These are phyloP conservation scores for Centrocercus urophasianus DNA, from an alignment of 2,113 vertebrate genomes.

Conservation along the genomic window DNA sequence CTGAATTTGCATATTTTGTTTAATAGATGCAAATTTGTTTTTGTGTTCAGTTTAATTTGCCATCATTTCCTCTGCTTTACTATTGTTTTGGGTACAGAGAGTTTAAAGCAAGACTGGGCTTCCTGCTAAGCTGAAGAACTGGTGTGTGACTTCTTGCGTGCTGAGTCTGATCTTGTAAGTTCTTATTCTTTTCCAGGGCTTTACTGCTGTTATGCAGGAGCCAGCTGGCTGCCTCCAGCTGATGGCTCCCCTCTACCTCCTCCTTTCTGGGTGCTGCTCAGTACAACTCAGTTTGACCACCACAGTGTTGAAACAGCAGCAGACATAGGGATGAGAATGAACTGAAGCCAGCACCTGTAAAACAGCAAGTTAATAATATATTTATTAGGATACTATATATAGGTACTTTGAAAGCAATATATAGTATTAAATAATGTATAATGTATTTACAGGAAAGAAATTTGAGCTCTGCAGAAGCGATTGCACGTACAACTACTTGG, in stretches of 20 bases:
- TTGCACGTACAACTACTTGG: neutral
- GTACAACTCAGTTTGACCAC: neutral
- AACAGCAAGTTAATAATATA: slow-evolving; percentile 34
- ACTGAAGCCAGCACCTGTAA: slow-evolving; percentile 33
- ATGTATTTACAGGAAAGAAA: slow-evolving; percentile 60
- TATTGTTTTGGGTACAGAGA: neutral
- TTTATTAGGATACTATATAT: slow-evolving; percentile 64
- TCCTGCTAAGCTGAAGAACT: neutral
- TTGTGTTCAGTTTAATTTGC: slow-evolving; percentile 19
- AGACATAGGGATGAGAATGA: slow-evolving; percentile 26
- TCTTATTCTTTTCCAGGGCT: neutral
- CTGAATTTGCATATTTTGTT: neutral
- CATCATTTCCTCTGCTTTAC: neutral
- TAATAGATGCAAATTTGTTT: neutral
- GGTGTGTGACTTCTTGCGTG: neutral
- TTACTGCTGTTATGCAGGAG: neutral
- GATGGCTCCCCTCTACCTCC: neutral
- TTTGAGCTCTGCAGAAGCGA: slow-evolving; percentile 15
- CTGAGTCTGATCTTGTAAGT: neutral
- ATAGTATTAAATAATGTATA: slow-evolving; percentile 66
- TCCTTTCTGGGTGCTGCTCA: neutral
- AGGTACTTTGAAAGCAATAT: slow-evolving; percentile 47
- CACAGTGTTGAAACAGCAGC: neutral
- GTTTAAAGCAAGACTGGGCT: neutral
- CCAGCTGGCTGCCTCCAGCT: neutral